Evolutionary conservation across 2,888 invertebrate species (phyloP).

Genomic region (Cantharis lateralis): DNA sequence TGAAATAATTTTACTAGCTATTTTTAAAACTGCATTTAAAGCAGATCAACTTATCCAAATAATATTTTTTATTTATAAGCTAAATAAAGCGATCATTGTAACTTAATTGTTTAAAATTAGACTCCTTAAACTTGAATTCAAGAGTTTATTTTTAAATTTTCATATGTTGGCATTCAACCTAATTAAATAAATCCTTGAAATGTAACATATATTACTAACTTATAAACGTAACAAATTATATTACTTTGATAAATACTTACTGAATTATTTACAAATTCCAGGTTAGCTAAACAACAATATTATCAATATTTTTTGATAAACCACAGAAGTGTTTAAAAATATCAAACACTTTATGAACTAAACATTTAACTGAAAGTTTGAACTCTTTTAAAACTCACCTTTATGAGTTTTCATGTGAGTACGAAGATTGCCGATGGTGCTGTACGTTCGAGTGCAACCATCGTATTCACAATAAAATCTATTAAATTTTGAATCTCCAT

Average conservation of each 20-base stretch:
- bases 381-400: constrained; percentile 64
- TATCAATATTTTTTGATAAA: not conserved
- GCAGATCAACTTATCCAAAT: not conserved
- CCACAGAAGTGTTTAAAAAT: not conserved
- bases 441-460: constrained; percentile 86
- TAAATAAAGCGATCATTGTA: not conserved
- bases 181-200: not conserved
- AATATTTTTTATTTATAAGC: not conserved
- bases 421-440: constrained; percentile 90
- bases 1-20: not conserved
- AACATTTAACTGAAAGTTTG: not conserved
- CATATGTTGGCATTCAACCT: not conserved
- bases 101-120: not conserved
- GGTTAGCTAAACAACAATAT: not conserved
- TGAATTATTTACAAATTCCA: not conserved
- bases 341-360: not conserved
- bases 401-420: constrained; percentile 96
- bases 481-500: constrained; percentile 62
- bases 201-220: not conserved
- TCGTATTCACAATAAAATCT: constrained; percentile 88
- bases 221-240: not conserved
- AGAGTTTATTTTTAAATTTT: not conserved
- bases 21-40: not conserved
- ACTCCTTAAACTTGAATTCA: not conserved
- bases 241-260: not conserved